Percentiles rank a stretch among this genome's conserved stretches.
Conservation (phyloP, 2,888 invertebrate species). For the Ellobium chinense region DNA sequence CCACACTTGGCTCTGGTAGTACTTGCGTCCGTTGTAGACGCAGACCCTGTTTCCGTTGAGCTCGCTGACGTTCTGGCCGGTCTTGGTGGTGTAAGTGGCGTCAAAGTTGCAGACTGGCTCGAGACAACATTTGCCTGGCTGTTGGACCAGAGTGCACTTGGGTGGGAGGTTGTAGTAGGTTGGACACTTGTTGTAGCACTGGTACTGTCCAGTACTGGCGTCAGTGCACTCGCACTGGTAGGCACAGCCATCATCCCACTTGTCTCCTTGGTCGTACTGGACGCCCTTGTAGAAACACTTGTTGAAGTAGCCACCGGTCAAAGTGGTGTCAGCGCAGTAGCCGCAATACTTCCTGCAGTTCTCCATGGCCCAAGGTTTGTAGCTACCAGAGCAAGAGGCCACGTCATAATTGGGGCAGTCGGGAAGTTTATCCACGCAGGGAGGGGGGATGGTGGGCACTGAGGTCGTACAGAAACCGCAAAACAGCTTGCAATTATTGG, state of each 20-base stretch:
- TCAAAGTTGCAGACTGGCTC: constrained; percentile 70
- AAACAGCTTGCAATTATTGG: constrained; percentile 60
- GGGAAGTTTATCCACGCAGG: constrained; percentile 59
- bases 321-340: constrained; percentile 57
- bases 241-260: constrained; percentile 69
- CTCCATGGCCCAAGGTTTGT: constrained; percentile 64
- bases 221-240: constrained; percentile 68
- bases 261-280: constrained; percentile 62
- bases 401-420: constrained; percentile 60
- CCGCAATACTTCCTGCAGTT: constrained; percentile 70
- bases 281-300: constrained; percentile 67
- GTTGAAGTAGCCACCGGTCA: constrained; percentile 47
- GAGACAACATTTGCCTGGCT: constrained; percentile 60
- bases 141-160: constrained; percentile 65
- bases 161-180: constrained; percentile 69
- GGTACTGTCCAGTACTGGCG: constrained; percentile 56
- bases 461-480: constrained; percentile 61
- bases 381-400: constrained; percentile 53
- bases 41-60: constrained; percentile 63
- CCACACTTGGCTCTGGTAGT: constrained; percentile 56
- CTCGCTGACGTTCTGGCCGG: constrained; percentile 63
- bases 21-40: constrained; percentile 49
- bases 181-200: constrained; percentile 64
- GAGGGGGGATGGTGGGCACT: constrained; percentile 57
- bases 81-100: constrained; percentile 61